Evolutionary conservation across 2,888 invertebrate species (phyloP).

Genomic region (Rhynchonema sp.): DNA sequence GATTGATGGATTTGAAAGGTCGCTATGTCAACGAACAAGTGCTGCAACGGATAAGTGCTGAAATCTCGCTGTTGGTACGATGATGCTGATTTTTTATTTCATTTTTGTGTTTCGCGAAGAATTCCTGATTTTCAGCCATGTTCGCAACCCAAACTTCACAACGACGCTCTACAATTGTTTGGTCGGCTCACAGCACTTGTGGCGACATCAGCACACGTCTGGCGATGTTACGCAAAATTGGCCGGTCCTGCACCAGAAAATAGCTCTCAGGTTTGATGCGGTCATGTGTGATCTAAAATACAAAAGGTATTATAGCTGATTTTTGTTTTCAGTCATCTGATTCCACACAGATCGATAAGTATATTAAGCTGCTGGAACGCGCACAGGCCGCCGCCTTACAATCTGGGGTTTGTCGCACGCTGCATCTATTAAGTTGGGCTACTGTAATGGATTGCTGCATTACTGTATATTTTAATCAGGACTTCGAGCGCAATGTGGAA

Average conservation of each 20-base stretch:
- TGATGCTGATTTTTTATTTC: too few relatives aligned
- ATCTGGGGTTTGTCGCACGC: not conserved
- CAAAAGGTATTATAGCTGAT: not conserved
- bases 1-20: slow-evolving; percentile 27
- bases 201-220: not conserved
- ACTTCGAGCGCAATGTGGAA: not conserved
- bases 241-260: not conserved
- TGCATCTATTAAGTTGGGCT: not conserved
- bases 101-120: not conserved
- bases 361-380: not conserved
- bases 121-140: not conserved
- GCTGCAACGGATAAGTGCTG: not conserved
- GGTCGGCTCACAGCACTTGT: not conserved
- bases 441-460: not conserved
- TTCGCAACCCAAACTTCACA: too few relatives aligned
- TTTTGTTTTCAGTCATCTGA: not conserved
- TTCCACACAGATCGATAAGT: not conserved
- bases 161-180: not conserved
- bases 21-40: not conserved
- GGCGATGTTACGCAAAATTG: not conserved
- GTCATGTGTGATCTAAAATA: not conserved
- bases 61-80: too few relatives aligned
- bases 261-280: too few relatives aligned
- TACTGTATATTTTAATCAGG: not conserved
- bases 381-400: not conserved